A percentile compares a stretch with the other conserved stretches of the same genome.
These are phyloP conservation scores for Ruditapes philippinarum DNA, from an alignment of 1,140 invertebrate genomes.

Conservation along the genomic window DNA sequence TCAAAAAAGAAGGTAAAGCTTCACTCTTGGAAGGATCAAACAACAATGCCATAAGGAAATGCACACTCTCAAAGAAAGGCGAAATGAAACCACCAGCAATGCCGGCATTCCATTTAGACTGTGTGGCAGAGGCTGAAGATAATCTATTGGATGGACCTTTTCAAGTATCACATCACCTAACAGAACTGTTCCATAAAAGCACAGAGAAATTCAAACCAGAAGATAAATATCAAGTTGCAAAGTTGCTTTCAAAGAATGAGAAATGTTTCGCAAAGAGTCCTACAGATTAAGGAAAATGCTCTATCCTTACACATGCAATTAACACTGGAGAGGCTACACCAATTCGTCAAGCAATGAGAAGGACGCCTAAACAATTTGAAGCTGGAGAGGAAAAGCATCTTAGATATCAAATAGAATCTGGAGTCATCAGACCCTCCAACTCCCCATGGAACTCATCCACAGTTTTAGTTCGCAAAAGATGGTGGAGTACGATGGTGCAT, in stretches of 20 bases:
- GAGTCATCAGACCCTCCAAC: constrained; percentile 81
- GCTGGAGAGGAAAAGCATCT: constrained; percentile 45
- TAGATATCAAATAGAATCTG: constrained; percentile 77
- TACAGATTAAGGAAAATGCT: constrained; percentile 50
- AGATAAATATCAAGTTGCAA: neutral
- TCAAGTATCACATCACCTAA: too few relatives aligned
- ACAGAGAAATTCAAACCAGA: too few relatives aligned
- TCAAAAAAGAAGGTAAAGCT: neutral
- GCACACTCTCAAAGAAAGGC: neutral
- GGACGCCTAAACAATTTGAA: constrained; percentile 47
- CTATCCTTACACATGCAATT: constrained; percentile 58
- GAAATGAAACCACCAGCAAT: neutral
- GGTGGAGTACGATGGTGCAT: neutral
- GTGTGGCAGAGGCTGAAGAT: neutral
- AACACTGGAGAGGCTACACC: constrained; percentile 54
- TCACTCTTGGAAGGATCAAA: neutral
- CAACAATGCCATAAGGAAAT: neutral
- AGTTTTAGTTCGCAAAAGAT: constrained; percentile 84
- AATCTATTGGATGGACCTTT: too few relatives aligned
- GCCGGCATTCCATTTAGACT: neutral
- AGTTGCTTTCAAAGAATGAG: neutral
- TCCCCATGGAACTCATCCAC: constrained; percentile 88
- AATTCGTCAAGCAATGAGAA: constrained; percentile 48
- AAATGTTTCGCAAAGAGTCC: constrained; percentile 53
- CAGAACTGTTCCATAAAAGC: too few relatives aligned